phyloP scores from a whole-genome alignment of 2,113 vertebrate genomes.

The Rhagologus leucostigma region DNA sequence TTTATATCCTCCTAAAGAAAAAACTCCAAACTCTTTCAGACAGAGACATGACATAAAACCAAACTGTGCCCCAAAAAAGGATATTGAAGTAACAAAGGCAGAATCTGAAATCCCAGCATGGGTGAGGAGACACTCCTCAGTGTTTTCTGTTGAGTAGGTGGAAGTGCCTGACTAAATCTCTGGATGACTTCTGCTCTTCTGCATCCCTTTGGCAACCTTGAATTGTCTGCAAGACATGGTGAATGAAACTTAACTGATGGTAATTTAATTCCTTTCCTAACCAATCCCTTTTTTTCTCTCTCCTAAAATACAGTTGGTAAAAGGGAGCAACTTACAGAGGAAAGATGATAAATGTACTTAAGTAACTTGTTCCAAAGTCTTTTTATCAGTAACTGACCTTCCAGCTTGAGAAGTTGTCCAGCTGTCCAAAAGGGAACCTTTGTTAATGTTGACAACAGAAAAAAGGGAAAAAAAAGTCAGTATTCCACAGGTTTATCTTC shows the following conservation, averaged over 20 bases:
- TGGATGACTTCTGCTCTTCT: neutral
- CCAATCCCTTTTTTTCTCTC: neutral
- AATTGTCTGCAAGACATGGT: neutral
- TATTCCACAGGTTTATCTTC: neutral
- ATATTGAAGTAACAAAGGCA: neutral
- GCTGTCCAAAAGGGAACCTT: neutral
- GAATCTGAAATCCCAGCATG: neutral
- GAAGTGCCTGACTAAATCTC: neutral
- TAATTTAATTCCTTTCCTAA: neutral
- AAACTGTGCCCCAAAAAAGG: neutral
- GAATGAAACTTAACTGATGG: neutral
- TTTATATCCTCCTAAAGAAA: neutral
- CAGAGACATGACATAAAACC: neutral
- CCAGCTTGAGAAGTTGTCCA: neutral
- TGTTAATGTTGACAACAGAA: neutral
- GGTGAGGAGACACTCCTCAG: neutral
- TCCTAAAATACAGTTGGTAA: neutral
- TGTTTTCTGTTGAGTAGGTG: neutral
- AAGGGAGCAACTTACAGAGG: neutral
- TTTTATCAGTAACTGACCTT: neutral
- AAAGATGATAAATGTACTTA: neutral
- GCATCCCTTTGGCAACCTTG: neutral
- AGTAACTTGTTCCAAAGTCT: neutral
- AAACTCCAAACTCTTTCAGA: neutral
- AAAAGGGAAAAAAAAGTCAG: accelerated